These are phyloP conservation scores for Drosophila infuscata DNA, from an alignment of 2,888 invertebrate genomes.

Conservation along the genomic window DNA sequence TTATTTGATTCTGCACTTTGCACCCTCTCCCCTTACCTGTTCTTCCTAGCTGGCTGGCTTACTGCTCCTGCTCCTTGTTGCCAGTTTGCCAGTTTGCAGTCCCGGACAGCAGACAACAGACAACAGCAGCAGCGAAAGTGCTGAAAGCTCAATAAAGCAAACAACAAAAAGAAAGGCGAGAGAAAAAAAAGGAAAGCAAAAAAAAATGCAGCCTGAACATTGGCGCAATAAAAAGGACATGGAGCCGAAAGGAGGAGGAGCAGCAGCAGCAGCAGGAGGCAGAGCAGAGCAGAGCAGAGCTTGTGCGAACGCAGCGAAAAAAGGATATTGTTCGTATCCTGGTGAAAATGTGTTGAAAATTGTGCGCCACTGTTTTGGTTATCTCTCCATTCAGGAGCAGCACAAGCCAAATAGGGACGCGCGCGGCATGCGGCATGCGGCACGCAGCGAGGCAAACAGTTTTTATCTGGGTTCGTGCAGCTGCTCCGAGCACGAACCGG, in stretches of 20 bases:
- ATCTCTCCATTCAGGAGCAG: slow-evolving; percentile 79
- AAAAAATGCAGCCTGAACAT: slow-evolving; percentile 42
- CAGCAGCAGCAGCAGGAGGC: background rate
- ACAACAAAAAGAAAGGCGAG: slow-evolving; percentile 35
- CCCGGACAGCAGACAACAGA: slow-evolving; percentile 17
- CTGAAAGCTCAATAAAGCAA: slow-evolving; percentile 81
- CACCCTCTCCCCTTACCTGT: slow-evolving; percentile 26
- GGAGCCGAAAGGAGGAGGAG: slow-evolving; percentile 9
- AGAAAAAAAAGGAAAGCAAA: slow-evolving; percentile 12
- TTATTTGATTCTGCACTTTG: slow-evolving; percentile 81
- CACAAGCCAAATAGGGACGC: background rate
- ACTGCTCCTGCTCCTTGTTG: slow-evolving; percentile 5
- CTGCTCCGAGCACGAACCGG: slow-evolving; percentile 65
- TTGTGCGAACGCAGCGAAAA: slow-evolving; percentile 57
- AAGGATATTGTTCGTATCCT: slow-evolving; percentile 62
- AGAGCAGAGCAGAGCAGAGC: background rate
- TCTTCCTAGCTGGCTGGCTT: no score
- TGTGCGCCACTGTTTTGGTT: slow-evolving; percentile 75
- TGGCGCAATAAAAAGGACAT: slow-evolving; percentile 40
- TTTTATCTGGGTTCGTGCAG: slow-evolving; percentile 81
- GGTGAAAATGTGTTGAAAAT: slow-evolving; percentile 79
- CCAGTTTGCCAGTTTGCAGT: background rate
- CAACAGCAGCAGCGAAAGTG: slow-evolving; percentile 66
- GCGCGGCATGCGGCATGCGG: slow-evolving; percentile 2
- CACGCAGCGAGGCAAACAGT: slow-evolving; percentile 60